Base-by-base conservation (phyloP, 2,888 invertebrate species). In the Epistrophe grossulariae region DNA sequence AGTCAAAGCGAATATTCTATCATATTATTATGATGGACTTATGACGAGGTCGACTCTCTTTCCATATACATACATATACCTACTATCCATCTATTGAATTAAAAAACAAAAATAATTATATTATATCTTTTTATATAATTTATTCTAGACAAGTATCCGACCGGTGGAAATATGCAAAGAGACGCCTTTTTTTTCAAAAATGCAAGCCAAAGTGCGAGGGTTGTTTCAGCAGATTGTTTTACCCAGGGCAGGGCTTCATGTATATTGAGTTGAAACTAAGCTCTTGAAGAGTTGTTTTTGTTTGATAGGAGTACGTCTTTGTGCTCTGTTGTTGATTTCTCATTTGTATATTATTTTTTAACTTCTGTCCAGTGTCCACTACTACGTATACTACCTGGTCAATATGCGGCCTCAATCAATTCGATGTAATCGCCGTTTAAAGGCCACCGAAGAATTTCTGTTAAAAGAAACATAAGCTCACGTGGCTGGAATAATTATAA, bases 401-500 rank as follows among this genome's bases (percentile, higher is more conserved):
- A 73, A 50, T 78, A 81, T 85, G 78, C 85, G 85, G 85, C 85
- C 85, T 78, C 85, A 85, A 81, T 85, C 85, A 62, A 64, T 85
- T 85, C 85, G 82, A 85, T 85, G 85, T 85, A 85, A 85, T 85
- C 81, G 81, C 74, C 85, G 85, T 85, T 81, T 85, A 81, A 81
- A 85, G 85, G 85, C 85, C 85, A 85, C 85, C 85, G 85, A 85
- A 85, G 85, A 85, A 85, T 85, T 85, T 85, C 80, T 74, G 64
- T 70, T 81, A 81, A 85, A 85, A 78, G 50, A 62, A 81, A 73
- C 72, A 62, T 81, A 64, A n/a, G 10, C 55, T 71, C 62, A 85
- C 85, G 85, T 85, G 85, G 57, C n/a, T 45, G 43, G 85, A 85
- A 85, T 85, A 84, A 71, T 73, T 79, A 64, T 68, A 55, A 15